Evolutionary conservation across 92 coral and sea anemone genomes (phyloP).

Genomic region (Phenganax marumi): DNA sequence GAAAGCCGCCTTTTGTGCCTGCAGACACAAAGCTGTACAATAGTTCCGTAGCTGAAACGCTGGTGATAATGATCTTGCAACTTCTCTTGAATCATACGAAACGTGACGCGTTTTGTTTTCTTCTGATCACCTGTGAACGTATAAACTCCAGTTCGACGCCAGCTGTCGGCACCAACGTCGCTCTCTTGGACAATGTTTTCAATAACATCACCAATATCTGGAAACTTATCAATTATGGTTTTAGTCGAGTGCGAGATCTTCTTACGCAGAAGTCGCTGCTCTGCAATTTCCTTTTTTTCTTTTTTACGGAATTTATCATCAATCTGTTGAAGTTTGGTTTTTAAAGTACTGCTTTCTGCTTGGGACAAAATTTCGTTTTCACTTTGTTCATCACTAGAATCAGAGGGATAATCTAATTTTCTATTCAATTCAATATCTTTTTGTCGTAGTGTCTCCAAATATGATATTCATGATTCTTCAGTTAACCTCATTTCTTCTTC

Average conservation of each 20-base stretch:
- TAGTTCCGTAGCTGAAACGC: conserved; percentile 53
- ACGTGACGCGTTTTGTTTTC: conserved; percentile 46
- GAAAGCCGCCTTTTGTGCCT: conserved; percentile 51
- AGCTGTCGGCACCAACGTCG: conserved; percentile 52
- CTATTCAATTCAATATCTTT: conserved; percentile 41
- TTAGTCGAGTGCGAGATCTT: conserved; percentile 44
- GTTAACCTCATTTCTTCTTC: conserved; percentile 55
- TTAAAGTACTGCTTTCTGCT: conserved; percentile 19
- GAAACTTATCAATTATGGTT: conserved; percentile 19
- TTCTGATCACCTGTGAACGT: conserved; percentile 44
- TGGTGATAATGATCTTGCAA: too few species aligned
- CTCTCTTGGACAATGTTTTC: conserved; percentile 49
- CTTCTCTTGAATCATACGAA: conserved; percentile 41
- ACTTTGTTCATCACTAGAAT: conserved; percentile 44
- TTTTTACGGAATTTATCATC: conserved; percentile 37
- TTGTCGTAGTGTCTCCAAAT: conserved; percentile 47
- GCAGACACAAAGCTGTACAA: conserved; percentile 49
- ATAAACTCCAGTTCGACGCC: conserved; percentile 54
- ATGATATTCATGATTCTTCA: conserved; percentile 44
- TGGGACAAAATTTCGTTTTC: background rate
- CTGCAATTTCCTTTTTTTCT: conserved; percentile 47
- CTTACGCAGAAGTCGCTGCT: conserved; percentile 39
- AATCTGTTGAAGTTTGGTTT: conserved; percentile 39
- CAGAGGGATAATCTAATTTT: conserved; percentile 31
- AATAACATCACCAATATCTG: conserved; percentile 50